Evolutionary conservation across 2,888 invertebrate genomes (phyloP).

Genomic region (Parnassius orleans): DNA sequence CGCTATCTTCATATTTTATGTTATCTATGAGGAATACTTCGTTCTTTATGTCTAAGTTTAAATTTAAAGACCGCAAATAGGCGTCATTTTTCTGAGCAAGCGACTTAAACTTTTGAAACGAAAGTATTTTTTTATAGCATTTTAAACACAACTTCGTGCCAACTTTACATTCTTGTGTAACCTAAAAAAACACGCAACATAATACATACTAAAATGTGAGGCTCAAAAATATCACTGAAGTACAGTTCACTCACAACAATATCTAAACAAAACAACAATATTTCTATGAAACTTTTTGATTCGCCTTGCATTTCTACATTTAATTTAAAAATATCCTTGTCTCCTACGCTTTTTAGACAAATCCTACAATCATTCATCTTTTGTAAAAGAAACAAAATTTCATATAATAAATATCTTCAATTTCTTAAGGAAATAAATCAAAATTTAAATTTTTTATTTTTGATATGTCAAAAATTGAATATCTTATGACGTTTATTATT

Average conservation of each 20-base stretch:
- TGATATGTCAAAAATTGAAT: too few relatives aligned
- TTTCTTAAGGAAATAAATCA: too few relatives aligned
- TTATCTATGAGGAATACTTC: constrained; percentile 31
- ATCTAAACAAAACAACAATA: constrained; percentile 58
- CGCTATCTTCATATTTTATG: constrained; percentile 30
- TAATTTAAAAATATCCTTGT: constrained; percentile 48
- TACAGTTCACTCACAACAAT: constrained; percentile 45
- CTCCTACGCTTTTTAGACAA: constrained; percentile 45
- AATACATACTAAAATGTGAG: constrained; percentile 11
- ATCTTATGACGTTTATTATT: too few relatives aligned
- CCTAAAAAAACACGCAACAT: constrained; percentile 39
- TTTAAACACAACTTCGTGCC: constrained; percentile 56
- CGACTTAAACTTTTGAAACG: constrained; percentile 58
- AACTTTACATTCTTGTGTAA: constrained; percentile 43
- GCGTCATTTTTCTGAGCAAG: constrained; percentile 54
- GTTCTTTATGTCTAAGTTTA: constrained; percentile 34
- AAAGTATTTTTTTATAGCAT: constrained; percentile 55
- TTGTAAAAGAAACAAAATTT: neutral
- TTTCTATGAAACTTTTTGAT: constrained; percentile 41
- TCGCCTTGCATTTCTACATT: constrained; percentile 35
- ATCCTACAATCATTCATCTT: constrained; percentile 44
- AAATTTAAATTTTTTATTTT: too few relatives aligned
- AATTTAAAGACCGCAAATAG: constrained; percentile 41
- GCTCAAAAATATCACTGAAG: neutral
- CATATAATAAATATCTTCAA: too few relatives aligned